Evolutionary conservation across 2,888 invertebrate genomes (phyloP), one percentile per base, ranked within the genome.

Genomic region (Phania funesta): DNA sequence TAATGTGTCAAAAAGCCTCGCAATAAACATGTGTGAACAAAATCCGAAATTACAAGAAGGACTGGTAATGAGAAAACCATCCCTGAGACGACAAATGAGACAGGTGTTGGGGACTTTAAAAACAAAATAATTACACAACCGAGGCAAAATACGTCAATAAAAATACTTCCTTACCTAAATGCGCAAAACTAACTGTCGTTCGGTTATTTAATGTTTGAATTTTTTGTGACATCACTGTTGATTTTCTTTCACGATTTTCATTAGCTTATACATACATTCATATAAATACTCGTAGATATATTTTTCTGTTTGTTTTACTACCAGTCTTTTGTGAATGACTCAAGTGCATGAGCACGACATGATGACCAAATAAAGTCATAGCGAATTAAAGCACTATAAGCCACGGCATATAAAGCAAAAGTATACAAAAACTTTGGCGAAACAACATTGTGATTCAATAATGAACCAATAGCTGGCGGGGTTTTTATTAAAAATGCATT

Each of bases 351-450:
- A 56, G 54, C 76, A 82, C 82, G 74, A 70, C 82, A 75, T 70
- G 74, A 75, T 75, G 78, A 75, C 82, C 82, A 82, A 82, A 82
- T 82, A 82, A 75, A 82, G 82, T 75, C 82, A 82, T 65, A 75
- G 54, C 73, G 67, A 77, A 62, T 62, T 46, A 62, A 74, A 68
- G n/a, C 52, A 60, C 20, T 22, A 13, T 18, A 38, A 64, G 54
- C 44, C 58, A 67, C 41, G 58, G 20, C 58, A 9, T 29, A 50
- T 41, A 68, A 62, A 52, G 68, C 44, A 60, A 68, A 68, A 38
- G 52, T 62, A 44, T 60, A 67, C 67, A 41, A 56, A 20, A 52
- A 32, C 50, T 64, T 20, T 65, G 58, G 50, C 8, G 52, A 29
- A 44, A 38, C 60, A 29, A 16, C 52, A 48, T 56, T 60, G 62